Percentiles rank a stretch among this genome's conserved stretches.
These are phyloP conservation scores for Amphipyra berbera DNA, from an alignment of 2,888 invertebrate species.

Conservation along the genomic window DNA sequence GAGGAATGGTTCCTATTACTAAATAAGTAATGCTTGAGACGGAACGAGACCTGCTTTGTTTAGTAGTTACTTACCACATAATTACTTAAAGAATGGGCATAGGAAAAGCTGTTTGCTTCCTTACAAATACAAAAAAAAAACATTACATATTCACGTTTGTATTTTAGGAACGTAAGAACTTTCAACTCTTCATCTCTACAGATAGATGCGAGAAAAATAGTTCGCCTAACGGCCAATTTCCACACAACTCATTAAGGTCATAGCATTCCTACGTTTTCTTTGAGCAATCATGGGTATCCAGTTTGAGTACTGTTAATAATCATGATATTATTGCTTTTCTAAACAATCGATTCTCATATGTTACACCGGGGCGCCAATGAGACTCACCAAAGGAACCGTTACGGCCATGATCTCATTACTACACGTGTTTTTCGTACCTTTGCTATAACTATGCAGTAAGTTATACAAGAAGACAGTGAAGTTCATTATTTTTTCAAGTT, in stretches of 20 bases:
- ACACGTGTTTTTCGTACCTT: constrained; percentile 64
- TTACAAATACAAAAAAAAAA: constrained; percentile 15
- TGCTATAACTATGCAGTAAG: constrained; percentile 1
- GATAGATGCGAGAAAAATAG: constrained; percentile 38
- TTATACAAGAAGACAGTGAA: too few relatives aligned
- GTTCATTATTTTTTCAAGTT: neutral
- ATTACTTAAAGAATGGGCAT: constrained; percentile 7
- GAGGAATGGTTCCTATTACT: constrained; percentile 32
- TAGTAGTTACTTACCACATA: constrained; percentile 19
- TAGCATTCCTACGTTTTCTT: constrained; percentile 54
- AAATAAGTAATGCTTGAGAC: constrained; percentile 34
- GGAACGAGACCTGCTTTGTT: constrained; percentile 28
- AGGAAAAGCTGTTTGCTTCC: constrained; percentile 6
- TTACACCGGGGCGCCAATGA: constrained; percentile 60
- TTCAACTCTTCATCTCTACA: constrained; percentile 15
- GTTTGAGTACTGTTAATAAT: constrained; percentile 52
- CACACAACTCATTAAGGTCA: constrained; percentile 59
- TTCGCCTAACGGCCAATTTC: constrained; percentile 35
- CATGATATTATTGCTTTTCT: constrained; percentile 67
- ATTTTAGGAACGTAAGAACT: constrained; percentile 9
- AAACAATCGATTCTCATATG: constrained; percentile 79
- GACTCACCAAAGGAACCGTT: constrained; percentile 71
- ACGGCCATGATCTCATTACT: constrained; percentile 77
- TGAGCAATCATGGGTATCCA: constrained; percentile 34
- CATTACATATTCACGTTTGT: constrained; percentile 14